A percentile compares a stretch with the other conserved stretches of the same genome.
Evolutionary conservation across 2,888 invertebrate species (phyloP).

Genomic region (Pherbina coryleti): DNA sequence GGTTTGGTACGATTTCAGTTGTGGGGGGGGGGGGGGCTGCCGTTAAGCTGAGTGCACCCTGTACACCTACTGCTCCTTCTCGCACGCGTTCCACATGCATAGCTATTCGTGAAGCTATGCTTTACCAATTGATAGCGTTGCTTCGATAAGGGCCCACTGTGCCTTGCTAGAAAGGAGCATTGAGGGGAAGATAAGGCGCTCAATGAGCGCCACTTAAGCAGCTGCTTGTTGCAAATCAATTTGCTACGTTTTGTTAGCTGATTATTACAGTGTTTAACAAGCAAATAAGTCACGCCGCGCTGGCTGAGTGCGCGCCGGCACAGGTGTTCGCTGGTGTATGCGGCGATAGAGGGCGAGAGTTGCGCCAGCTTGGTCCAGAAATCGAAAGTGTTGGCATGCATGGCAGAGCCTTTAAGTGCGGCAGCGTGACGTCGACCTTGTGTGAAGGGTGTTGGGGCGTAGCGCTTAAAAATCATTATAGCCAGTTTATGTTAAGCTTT

Average conservation of each 20-base stretch:
- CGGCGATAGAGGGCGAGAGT: background rate
- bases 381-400: conserved; percentile 23
- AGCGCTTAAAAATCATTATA: background rate
- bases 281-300: conserved; percentile 27
- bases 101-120: too few relatives aligned
- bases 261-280: conserved; percentile 30
- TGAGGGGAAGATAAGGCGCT: background rate
- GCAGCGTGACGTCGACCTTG: background rate
- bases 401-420: conserved; percentile 5
- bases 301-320: background rate
- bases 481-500: background rate
- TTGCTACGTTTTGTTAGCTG: conserved; percentile 29
- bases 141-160: too few relatives aligned
- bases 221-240: conserved; percentile 31
- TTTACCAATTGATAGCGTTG: too few relatives aligned
- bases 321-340: background rate
- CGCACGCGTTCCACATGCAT: background rate
- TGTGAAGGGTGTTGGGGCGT: background rate
- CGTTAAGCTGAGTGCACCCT: too few relatives aligned
- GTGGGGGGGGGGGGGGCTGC: too few relatives aligned
- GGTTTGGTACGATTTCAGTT: too few relatives aligned
- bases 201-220: conserved; percentile 6
- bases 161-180: background rate
- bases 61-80: background rate
- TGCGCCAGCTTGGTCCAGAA: conserved; percentile 13